A percentile compares a stretch with the other conserved stretches of the same genome.
Evolutionary conservation across 2,113 vertebrate species (phyloP).

Genomic region (Gambusia holbrooki): DNA sequence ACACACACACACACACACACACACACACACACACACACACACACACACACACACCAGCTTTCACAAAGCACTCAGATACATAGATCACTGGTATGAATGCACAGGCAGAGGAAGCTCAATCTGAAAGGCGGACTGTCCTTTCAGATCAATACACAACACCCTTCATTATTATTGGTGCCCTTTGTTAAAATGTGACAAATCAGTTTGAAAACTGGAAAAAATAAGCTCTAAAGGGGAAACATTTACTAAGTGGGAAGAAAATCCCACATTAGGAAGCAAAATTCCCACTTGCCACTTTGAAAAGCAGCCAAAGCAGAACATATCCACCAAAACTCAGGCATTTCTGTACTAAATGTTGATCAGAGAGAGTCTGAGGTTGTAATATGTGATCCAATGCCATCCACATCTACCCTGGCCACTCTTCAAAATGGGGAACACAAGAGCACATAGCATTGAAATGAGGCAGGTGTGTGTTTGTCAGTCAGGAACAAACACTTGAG

Average conservation of each 20-base stretch:
- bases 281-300: neutral
- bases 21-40: slow-evolving; percentile 33
- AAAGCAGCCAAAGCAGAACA: neutral
- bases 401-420: no score
- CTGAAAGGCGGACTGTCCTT: neutral
- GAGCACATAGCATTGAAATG: no score
- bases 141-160: neutral
- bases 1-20: no score
- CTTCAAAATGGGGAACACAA: no score
- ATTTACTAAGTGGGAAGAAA: neutral
- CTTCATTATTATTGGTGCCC: no score
- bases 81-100: neutral
- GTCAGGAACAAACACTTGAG: no score
- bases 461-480: no score
- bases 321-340: neutral
- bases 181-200: neutral
- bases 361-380: neutral
- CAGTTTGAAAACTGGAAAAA: neutral
- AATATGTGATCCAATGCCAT: no score
- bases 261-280: no score
- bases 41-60: slow-evolving; percentile 14
- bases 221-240: neutral
- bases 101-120: neutral
- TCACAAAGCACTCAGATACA: slow-evolving; percentile 10
- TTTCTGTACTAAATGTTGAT: neutral